Evolutionary conservation across 2,113 vertebrate genomes (phyloP).

Genomic region (Onychorhynchus coronatus): DNA sequence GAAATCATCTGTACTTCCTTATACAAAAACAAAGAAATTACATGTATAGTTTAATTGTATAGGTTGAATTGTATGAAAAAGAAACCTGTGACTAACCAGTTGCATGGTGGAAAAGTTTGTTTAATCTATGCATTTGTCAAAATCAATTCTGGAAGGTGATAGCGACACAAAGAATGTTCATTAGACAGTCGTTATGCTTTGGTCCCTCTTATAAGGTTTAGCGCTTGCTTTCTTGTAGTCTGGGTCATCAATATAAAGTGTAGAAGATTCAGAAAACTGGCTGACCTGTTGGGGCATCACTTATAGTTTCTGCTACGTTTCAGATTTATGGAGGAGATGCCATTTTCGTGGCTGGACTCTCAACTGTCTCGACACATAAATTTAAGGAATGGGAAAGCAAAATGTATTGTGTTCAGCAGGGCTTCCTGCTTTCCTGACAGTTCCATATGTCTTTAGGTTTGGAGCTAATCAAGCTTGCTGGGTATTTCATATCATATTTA

Average conservation of each 20-base stretch:
- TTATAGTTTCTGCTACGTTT: neutral
- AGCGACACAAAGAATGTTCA: neutral
- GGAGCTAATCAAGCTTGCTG: conserved; percentile 7
- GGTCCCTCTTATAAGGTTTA: neutral
- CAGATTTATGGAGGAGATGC: neutral
- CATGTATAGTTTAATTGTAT: neutral
- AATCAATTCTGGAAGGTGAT: neutral
- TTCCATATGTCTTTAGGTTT: conserved; percentile 32
- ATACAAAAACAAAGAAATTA: neutral
- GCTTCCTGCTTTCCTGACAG: neutral
- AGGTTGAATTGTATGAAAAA: neutral
- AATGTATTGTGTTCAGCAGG: neutral
- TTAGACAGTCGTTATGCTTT: neutral
- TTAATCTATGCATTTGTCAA: neutral
- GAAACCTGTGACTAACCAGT: neutral
- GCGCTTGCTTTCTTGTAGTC: neutral
- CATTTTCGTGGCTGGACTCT: neutral
- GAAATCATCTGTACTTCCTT: neutral
- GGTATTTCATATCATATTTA: neutral
- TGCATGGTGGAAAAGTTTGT: neutral
- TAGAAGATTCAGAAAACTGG: neutral
- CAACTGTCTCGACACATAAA: neutral
- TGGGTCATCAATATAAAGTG: neutral
- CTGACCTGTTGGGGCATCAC: neutral
- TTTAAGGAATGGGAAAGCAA: conserved; percentile 7